Evolutionary conservation across 2,888 invertebrate genomes (phyloP).

Genomic region (Macrosiphum euphorbiae): DNA sequence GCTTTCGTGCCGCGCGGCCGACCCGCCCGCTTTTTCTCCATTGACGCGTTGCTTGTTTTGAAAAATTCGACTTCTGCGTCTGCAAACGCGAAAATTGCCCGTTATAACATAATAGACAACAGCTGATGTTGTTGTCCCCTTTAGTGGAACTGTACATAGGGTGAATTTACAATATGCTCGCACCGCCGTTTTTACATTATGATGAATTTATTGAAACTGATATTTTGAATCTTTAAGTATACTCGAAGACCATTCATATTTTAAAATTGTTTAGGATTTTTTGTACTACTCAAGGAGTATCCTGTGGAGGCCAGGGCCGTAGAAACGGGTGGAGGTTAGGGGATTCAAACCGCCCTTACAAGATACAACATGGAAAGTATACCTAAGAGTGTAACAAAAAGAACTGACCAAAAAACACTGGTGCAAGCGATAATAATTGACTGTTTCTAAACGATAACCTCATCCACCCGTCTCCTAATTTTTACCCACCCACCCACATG

Average conservation of each 20-base stretch:
- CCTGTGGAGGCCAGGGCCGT: too few species aligned
- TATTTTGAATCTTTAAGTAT: not conserved
- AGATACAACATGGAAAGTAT: too few species aligned
- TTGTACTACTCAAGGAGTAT: not conserved
- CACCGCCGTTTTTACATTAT: not conserved
- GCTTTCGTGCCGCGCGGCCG: constrained; percentile 67
- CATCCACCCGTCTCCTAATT: too few species aligned
- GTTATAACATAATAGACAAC: not conserved
- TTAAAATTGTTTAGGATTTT: not conserved
- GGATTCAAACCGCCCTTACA: too few species aligned
- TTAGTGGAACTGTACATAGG: not conserved
- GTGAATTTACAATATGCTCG: not conserved
- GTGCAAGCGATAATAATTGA: not conserved
- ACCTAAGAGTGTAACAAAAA: too few species aligned
- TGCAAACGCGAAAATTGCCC: not conserved
- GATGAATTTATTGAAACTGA: not conserved
- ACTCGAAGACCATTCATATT: not conserved
- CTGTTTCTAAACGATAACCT: too few species aligned
- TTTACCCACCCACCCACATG: too few species aligned
- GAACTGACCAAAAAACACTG: too few species aligned
- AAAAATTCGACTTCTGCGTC: constrained; percentile 16
- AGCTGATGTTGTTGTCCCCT: not conserved
- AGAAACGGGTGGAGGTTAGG: too few species aligned
- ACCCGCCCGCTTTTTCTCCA: constrained; percentile 67
- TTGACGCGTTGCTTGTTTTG: not conserved